These are phyloP conservation scores for Rhea pennata DNA, from an alignment of 2,113 vertebrate species.

Conservation along the genomic window DNA sequence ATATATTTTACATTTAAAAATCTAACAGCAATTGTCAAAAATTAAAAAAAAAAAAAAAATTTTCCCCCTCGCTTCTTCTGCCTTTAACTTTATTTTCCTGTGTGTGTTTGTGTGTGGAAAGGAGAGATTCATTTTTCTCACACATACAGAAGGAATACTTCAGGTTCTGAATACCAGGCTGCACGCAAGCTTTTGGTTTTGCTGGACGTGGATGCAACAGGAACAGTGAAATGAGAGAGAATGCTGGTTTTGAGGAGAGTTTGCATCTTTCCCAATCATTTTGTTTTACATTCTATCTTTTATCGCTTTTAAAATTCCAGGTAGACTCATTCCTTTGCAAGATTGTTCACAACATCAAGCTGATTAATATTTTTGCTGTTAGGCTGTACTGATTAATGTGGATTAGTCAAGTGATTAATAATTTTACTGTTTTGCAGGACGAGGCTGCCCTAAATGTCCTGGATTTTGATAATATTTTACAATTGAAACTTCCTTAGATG, in stretches of 20 bases:
- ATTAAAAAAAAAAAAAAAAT: neutral
- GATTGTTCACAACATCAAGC: slow-evolving; percentile 67
- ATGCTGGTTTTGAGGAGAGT: neutral
- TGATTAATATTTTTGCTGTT: slow-evolving; percentile 69
- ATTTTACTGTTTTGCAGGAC: slow-evolving; percentile 57
- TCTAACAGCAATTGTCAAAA: neutral
- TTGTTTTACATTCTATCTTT: neutral
- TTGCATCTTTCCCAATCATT: slow-evolving; percentile 8
- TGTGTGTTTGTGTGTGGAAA: neutral
- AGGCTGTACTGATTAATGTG: slow-evolving; percentile 73
- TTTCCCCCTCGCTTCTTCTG: neutral
- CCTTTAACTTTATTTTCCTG: neutral
- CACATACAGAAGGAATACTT: neutral
- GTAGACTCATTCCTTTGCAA: slow-evolving; percentile 65
- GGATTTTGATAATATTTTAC: slow-evolving; percentile 48
- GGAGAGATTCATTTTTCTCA: neutral
- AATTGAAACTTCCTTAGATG: slow-evolving; percentile 61
- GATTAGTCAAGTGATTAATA: slow-evolving; percentile 77
- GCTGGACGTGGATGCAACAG: neutral
- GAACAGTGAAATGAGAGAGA: neutral
- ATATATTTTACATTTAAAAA: neutral
- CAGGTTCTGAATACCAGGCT: neutral
- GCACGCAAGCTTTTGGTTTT: neutral
- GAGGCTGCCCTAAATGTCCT: slow-evolving; percentile 36
- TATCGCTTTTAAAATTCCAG: slow-evolving; percentile 63